Evolutionary conservation across 2,888 invertebrate species (phyloP).

Genomic region (Dolomedes plantarius): DNA sequence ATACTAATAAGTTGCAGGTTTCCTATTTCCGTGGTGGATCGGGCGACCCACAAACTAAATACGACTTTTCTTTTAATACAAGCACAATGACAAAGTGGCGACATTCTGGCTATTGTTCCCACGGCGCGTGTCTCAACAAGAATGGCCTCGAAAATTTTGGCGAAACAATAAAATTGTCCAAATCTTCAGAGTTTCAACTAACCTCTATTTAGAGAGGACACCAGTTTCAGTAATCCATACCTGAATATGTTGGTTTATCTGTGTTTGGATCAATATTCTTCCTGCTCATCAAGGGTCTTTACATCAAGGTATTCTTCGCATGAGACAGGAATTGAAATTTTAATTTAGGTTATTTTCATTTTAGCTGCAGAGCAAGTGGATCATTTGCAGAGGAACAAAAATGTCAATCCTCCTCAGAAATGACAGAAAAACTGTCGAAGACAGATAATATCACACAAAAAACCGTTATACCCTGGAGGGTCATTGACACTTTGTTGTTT

Average conservation of each 20-base stretch:
- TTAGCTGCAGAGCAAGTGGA: too few species aligned
- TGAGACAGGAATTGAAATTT: too few species aligned
- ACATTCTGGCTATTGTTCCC: slow-evolving; percentile 46
- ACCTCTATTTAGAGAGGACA: slow-evolving; percentile 38
- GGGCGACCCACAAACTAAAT: slow-evolving; percentile 33
- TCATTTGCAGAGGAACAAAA: too few species aligned
- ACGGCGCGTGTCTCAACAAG: slow-evolving; percentile 39
- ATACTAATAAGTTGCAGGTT: slow-evolving; percentile 18
- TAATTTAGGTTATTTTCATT: too few species aligned
- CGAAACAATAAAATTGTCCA: slow-evolving; percentile 50
- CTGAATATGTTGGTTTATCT: slow-evolving; percentile 6
- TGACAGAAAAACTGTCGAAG: too few species aligned
- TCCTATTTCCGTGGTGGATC: slow-evolving; percentile 34
- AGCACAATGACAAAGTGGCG: slow-evolving; percentile 47
- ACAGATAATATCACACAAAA: too few species aligned
- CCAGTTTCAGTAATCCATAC: slow-evolving; percentile 39
- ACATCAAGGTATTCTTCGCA: too few species aligned
- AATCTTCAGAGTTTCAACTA: slow-evolving; percentile 28
- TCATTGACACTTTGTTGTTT: too few species aligned
- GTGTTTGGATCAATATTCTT: slow-evolving; percentile 6
- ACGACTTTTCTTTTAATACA: slow-evolving; percentile 25
- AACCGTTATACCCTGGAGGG: too few species aligned
- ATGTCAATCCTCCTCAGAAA: too few species aligned
- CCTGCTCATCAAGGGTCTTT: background rate
- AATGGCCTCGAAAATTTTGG: slow-evolving; percentile 50